Evolutionary conservation across 2,797 vertebrate genomes (phyloP), one percentile per base, ranked within the genome.

Genomic region (Scolopax bukidnonensis): DNA sequence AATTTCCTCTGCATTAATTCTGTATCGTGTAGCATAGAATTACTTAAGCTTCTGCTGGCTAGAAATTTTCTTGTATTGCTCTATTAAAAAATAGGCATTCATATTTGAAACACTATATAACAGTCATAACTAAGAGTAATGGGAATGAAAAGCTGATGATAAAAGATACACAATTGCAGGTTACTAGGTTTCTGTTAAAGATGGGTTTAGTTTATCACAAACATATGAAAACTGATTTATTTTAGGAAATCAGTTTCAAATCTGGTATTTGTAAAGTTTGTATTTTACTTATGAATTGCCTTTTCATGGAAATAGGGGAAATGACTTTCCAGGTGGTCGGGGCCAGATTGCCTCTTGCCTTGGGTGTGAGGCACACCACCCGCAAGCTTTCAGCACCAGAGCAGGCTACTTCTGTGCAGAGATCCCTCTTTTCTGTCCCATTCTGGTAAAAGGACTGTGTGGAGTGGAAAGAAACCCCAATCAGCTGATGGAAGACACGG

Each of bases 271-370:
- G 43, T 63, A 68, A 69, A 87, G 91, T 9, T 73, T 41, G 13
- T 74, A 12, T 41, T 64, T 93, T 93, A 93, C 64, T 89, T 68
- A 71, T 3, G 8, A 32, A 63, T 94, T 94, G 92, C 81, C 77
- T 94, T 78, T 96, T 96, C 94, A 79, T 23, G 16, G 65, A 96
- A 88, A 59, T 79, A 65, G 56, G 54, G 41, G n/a, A 43, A 80
- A 81, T 33, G 2, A 40, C 43, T 81, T 48, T 75, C 27, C 21
- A 61, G 38, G 11, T 16, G 57, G 25, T 48, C 18, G 54, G 41
- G 54, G 23, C 16, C 32, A 68, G 28, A 38, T 10, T 71, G 25
- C 16, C 18, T 53, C 25, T 75, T 75, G 74, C 8, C 17, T 41
- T 63, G 74, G 16, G 3, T 63, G 32, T 38, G 70, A 80, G 38